These are phyloP conservation scores for Melieria picta DNA, from an alignment of 2,888 invertebrate species.

Conservation along the genomic window DNA sequence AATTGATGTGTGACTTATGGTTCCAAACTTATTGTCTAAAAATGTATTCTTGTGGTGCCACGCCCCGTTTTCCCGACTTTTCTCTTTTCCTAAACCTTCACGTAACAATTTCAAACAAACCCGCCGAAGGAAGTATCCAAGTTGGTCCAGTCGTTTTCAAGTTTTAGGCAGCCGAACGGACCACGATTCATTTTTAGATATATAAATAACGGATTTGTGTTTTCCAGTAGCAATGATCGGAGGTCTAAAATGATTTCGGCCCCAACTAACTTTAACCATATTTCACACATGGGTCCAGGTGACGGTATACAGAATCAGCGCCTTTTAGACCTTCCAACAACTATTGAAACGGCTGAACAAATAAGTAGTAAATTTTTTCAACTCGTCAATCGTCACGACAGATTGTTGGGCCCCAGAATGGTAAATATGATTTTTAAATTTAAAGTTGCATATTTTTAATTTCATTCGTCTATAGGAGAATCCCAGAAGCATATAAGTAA, in stretches of 20 bases:
- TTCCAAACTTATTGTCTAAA: no score
- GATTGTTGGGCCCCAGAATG: conserved; percentile 41
- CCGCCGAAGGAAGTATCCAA: no score
- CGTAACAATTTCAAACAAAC: no score
- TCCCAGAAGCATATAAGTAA: conserved; percentile 66
- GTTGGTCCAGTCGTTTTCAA: no score
- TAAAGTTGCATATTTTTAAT: conserved; percentile 13
- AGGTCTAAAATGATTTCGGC: conserved; percentile 94
- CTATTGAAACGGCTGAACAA: conserved; percentile 75
- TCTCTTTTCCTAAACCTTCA: no score
- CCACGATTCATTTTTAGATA: no score
- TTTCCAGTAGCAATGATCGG: conserved; percentile 72
- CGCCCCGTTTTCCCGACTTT: no score
- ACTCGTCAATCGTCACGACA: conserved; percentile 68
- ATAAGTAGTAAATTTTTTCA: conserved; percentile 54
- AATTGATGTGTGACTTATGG: no score
- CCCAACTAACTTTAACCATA: conserved; percentile 97
- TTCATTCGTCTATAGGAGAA: conserved; percentile 43
- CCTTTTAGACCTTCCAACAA: conserved; percentile 88
- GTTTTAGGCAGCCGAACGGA: no score
- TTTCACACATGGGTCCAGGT: conserved; percentile 98
- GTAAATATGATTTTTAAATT: conserved; percentile 19
- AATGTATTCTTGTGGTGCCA: no score
- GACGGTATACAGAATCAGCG: conserved; percentile 93
- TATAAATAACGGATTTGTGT: neutral